Base-by-base conservation (phyloP, 2,113 vertebrate species). In the Crypturellus undulatus region DNA sequence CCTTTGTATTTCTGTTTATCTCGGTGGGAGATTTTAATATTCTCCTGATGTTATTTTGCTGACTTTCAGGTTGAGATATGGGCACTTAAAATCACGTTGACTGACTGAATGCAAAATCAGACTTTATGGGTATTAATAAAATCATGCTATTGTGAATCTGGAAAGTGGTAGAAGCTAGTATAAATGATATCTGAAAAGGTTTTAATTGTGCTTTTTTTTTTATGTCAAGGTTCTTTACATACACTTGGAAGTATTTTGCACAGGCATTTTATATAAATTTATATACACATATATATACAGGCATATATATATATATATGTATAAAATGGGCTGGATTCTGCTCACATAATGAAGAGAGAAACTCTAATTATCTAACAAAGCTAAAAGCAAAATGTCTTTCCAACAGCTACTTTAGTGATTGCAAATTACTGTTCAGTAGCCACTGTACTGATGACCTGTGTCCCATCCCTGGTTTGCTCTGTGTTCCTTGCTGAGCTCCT, bases 1-100 rank as follows among this genome's bases (percentile, higher is more conserved):
- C 84, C 75, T 79, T 95, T 84, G 12, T 95, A 96, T 96, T 95
- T 92, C 95, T 96, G 24, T 96, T 97, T 96, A 95, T 96, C 96
- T 95, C 96, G 92, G 96, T 94, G 71, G 96, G 96, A 95, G 93
- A 89, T 96, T 96, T 97, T 96, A 96, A 95, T 97, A 96, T 95
- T 97, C 92, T 89, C 81, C 90, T 91, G 88, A 89, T 82, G 93
- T 79, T 96, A 93, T 95, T 96, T 96, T 97, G 84, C 94, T 94
- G 90, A 92, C 88, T 95, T 96, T 87, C 81, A 91, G 86, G 80
- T 96, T 96, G 96, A 95, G 88, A 91, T 93, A 95, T 80, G 94
- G 90, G 93, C 93, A 94, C 86, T 95, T 96, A 96, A 88, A 96
- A 92, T 95, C 95, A 87, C 8, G 38, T 95, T 83, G 86, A 80